A percentile compares a stretch with the other conserved stretches of the same genome.
Conservation (phyloP, 2,113 vertebrate genomes). For the Tichodroma muraria region DNA sequence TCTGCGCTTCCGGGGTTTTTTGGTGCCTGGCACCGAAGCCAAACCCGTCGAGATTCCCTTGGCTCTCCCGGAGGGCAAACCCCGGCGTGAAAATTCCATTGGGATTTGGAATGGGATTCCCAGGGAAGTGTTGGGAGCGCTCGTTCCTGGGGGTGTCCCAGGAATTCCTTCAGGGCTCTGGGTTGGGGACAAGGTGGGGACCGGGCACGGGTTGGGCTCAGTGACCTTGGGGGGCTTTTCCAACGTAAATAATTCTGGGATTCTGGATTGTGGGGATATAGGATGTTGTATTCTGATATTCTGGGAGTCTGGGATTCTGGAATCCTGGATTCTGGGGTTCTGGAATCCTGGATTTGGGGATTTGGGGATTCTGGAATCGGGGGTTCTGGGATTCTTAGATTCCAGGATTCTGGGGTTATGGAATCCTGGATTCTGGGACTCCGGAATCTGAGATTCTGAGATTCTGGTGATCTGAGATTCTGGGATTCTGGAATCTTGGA, state of each 20-base stretch:
- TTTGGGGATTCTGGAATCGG: background rate
- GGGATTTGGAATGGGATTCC: background rate
- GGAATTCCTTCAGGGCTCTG: background rate
- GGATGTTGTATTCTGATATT: too few relatives aligned
- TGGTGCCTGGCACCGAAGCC: background rate
- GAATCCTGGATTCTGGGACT: too few relatives aligned
- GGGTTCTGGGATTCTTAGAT: too few relatives aligned
- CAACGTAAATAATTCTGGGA: background rate
- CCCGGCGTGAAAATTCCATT: accelerated
- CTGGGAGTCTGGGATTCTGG: too few relatives aligned
- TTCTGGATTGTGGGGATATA: background rate
- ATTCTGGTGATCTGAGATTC: too few relatives aligned
- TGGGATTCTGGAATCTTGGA: background rate
- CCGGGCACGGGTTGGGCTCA: accelerated
- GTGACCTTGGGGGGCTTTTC: background rate
- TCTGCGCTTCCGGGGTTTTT: background rate
- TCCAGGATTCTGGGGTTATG: background rate
- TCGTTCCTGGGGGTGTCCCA: background rate
- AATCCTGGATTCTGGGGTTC: too few relatives aligned
- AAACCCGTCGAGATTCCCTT: background rate
- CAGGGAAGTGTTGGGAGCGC: background rate
- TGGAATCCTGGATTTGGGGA: background rate
- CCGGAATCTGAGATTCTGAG: too few relatives aligned
- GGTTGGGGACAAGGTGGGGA: background rate
- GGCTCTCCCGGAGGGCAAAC: background rate